Evolutionary conservation across 2,797 vertebrate species (phyloP), one percentile per base, ranked within the genome.

Genomic region (Menidia menidia): DNA sequence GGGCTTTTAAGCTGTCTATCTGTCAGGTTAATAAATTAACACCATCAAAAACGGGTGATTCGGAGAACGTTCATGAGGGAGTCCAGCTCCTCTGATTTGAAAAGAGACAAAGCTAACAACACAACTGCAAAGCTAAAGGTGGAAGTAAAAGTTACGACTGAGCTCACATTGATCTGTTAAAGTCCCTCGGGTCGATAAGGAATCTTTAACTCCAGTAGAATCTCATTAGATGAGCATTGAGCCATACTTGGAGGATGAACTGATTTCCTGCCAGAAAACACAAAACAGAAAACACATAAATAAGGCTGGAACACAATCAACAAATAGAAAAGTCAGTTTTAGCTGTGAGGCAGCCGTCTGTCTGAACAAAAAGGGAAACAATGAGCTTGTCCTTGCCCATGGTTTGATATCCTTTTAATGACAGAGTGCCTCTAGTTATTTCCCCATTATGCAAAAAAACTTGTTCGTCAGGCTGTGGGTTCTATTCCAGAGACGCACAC

Each of bases 361-460:
- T 19, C 9, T 25, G 10, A 0, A 31, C 0, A 12, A 4, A 44
- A 56, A 44, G 42, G 35, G 1, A 8, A 30, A 60, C 1, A 11
- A 25, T 4, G 16, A 62, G 41, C 12, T 43, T 25, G 11, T 8
- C 39, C 18, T 67, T 25, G 14, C 0, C 14, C 48, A 2, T 58
- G 31, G 42, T 71, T 83, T 64, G 64, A 81, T 64, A 6, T 30
- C 69, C 52, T 50, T 72, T 65, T 58, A 69, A 85, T 80, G 64
- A 71, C 48, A 16, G 3, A n/a, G 16, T 4, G 9, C 25, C 61
- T 71, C 4, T 3, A 33, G 51, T 54, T 10, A 57, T 77, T 82
- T 83, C 55, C 65, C 52, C 51, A 80, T 85, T 73, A 80, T 77
- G 74, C 48, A 68, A 74, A 69, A 74, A 69, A 91, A 88, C 89